Conservation (phyloP, 2,888 invertebrate genomes). For the Eugnorisma glareosa region DNA sequence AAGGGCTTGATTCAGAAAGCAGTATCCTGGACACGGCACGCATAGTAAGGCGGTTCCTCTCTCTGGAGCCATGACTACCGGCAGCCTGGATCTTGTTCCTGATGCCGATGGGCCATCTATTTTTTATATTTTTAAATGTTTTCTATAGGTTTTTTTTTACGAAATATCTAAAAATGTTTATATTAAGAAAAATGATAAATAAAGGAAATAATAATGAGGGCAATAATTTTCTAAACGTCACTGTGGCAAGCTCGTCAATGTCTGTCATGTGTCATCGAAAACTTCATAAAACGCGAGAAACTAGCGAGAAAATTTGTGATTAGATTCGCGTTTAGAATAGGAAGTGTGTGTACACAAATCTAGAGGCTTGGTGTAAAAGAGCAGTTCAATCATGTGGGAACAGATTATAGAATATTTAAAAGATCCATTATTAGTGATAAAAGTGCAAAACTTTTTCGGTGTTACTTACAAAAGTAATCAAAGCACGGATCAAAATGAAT, state of each 20-base stretch:
- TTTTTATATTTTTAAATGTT: too few relatives aligned
- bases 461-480: conserved; percentile 88
- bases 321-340: conserved; percentile 21
- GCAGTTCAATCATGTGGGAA: conserved; percentile 81
- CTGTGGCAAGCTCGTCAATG: conserved; percentile 4
- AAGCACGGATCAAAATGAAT: conserved; percentile 73
- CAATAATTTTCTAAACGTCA: conserved; percentile 10
- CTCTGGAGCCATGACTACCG: too few relatives aligned
- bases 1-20: too few relatives aligned
- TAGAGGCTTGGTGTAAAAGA: conserved; percentile 21
- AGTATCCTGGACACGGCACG: too few relatives aligned
- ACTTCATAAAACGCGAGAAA: conserved; percentile 33
- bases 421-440: conserved; percentile 94
- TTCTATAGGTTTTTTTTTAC: too few relatives aligned
- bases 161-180: too few relatives aligned
- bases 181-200: too few relatives aligned
- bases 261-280: conserved; percentile 29
- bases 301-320: conserved; percentile 34
- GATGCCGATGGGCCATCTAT: too few relatives aligned
- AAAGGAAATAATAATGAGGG: too few relatives aligned
- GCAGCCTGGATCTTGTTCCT: too few relatives aligned
- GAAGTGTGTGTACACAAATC: conserved; percentile 38
- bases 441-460: conserved; percentile 95
- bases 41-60: too few relatives aligned
- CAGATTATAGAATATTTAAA: conserved; percentile 92